These are phyloP conservation scores for Semaprochilodus insignis DNA, from an alignment of 2,797 vertebrate genomes.

Conservation along the genomic window DNA sequence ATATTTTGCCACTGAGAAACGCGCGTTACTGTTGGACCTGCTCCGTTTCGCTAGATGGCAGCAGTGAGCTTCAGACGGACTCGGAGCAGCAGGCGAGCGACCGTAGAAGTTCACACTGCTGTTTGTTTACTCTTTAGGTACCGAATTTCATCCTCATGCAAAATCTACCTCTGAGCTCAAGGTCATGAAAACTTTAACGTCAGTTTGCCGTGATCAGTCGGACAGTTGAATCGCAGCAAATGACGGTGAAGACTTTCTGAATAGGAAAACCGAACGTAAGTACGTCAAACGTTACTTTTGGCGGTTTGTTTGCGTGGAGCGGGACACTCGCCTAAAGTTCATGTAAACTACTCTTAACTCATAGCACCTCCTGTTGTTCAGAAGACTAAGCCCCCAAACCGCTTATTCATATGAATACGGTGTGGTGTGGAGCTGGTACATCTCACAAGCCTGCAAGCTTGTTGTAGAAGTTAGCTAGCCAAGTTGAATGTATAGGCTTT, in stretches of 20 bases:
- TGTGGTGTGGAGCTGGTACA: too few relatives aligned
- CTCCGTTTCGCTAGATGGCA: not conserved
- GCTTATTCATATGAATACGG: too few relatives aligned
- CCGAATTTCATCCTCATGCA: not conserved
- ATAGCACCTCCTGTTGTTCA: not conserved
- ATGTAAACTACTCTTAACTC: not conserved
- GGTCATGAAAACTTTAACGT: not conserved
- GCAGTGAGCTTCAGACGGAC: not conserved
- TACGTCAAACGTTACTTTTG: not conserved
- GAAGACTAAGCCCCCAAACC: not conserved
- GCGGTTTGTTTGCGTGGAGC: not conserved
- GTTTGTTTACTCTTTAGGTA: constrained; percentile 17
- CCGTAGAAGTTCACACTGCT: not conserved
- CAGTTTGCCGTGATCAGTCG: not conserved
- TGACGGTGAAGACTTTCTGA: not conserved
- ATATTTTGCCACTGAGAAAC: not conserved
- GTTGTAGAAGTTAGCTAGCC: not conserved
- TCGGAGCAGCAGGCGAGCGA: not conserved
- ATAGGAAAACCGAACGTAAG: not conserved
- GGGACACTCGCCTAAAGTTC: not conserved
- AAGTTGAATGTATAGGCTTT: not conserved
- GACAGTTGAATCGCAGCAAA: not conserved
- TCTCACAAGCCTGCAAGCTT: too few relatives aligned
- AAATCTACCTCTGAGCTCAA: not conserved
- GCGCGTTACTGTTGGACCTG: too few relatives aligned